Conservation (phyloP, 1,140 invertebrate genomes). For the Caenorhabditis briggsae region DNA sequence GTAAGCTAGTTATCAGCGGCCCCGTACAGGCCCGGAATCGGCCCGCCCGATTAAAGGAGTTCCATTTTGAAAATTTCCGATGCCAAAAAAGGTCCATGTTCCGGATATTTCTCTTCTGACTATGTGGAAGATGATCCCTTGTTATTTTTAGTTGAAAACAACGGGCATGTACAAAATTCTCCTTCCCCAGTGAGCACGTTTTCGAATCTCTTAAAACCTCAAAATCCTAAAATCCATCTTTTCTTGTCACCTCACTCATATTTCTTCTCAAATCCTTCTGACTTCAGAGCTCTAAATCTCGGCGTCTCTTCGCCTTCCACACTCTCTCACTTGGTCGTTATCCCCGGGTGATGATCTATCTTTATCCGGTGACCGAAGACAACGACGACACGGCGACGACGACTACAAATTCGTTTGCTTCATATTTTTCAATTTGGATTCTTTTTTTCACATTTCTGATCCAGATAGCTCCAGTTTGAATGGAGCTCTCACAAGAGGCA, state of each 20-base stretch:
- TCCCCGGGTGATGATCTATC: conserved; percentile 49
- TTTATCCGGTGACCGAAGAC: conserved; percentile 49
- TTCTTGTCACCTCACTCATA: background rate
- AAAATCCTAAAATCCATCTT: background rate
- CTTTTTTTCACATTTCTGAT: background rate
- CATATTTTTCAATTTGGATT: background rate
- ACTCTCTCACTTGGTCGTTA: conserved; percentile 26
- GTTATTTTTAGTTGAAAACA: background rate
- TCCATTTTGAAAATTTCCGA: too few species aligned
- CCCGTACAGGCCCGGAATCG: too few species aligned
- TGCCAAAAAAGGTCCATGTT: too few species aligned
- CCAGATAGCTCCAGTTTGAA: background rate
- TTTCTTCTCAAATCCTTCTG: background rate
- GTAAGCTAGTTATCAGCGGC: too few species aligned
- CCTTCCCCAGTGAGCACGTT: background rate
- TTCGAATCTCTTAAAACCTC: background rate
- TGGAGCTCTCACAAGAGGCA: conserved; percentile 43
- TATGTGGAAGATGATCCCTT: too few species aligned
- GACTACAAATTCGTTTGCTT: conserved; percentile 36
- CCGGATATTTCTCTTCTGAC: too few species aligned
- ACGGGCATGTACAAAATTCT: background rate
- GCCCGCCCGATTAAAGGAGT: too few species aligned
- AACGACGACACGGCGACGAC: conserved; percentile 35
- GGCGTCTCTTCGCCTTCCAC: background rate
- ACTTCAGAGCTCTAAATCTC: conserved; percentile 46